Evolutionary conservation across 2,888 invertebrate species (phyloP).

Genomic region (Cantharis rustica): DNA sequence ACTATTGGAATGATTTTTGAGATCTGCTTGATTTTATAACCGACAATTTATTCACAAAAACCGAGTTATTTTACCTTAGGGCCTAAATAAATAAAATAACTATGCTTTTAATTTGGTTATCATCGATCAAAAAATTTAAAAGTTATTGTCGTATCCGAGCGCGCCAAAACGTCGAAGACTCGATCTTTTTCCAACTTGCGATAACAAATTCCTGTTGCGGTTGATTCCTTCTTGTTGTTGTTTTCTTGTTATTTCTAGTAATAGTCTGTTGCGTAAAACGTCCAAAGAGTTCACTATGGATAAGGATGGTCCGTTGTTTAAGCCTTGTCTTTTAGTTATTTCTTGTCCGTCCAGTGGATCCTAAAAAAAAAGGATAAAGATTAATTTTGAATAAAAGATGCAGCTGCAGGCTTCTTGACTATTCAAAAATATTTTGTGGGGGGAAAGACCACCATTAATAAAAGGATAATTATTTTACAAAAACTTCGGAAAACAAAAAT

Average conservation of each 20-base stretch:
- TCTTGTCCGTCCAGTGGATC: conserved; percentile 20
- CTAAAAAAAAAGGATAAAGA: neutral
- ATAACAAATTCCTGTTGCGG: conserved; percentile 74
- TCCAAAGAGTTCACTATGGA: conserved; percentile 89
- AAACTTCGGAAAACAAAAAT: no score
- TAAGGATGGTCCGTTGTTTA: conserved; percentile 65
- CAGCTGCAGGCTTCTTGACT: no score
- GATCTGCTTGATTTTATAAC: conserved; percentile 25
- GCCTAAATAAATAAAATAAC: conserved; percentile 29
- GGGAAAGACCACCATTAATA: no score
- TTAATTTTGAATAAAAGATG: no score
- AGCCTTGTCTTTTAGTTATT: conserved; percentile 25
- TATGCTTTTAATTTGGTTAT: conserved; percentile 18
- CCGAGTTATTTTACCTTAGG: conserved; percentile 28
- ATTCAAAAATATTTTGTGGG: no score
- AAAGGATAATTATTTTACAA: no score
- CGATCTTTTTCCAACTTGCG: conserved; percentile 76
- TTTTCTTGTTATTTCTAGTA: conserved; percentile 82
- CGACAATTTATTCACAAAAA: conserved; percentile 18
- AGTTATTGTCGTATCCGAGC: conserved; percentile 39
- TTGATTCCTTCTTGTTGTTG: conserved; percentile 78
- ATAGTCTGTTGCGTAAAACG: conserved; percentile 78
- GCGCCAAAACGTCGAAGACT: conserved; percentile 36
- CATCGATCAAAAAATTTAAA: conserved; percentile 36
- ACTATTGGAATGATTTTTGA: conserved; percentile 26